phyloP scores from a whole-genome alignment of 2,113 vertebrate species.

The Muntiacus reevesi region DNA sequence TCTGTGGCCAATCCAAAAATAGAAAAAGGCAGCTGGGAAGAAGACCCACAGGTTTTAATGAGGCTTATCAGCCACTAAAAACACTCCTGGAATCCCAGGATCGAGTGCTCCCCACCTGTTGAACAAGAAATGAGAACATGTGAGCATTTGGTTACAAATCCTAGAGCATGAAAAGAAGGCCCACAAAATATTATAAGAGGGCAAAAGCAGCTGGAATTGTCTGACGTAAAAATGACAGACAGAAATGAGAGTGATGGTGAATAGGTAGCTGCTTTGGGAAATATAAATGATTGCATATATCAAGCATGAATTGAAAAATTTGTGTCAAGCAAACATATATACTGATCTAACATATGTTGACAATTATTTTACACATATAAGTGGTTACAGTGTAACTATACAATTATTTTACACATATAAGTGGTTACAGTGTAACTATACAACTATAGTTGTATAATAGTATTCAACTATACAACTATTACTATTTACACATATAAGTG shows the following conservation, averaged over 20 bases:
- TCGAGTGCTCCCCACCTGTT: conserved; percentile 80
- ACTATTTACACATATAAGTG: too few relatives aligned
- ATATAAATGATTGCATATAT: not conserved
- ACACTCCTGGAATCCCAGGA: conserved; percentile 73
- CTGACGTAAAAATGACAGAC: not conserved
- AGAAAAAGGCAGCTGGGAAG: conserved; percentile 81
- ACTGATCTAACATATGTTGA: not conserved
- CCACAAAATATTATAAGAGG: not conserved
- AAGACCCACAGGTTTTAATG: conserved; percentile 23
- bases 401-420: too few relatives aligned
- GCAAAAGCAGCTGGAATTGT: not conserved
- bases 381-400: not conserved
- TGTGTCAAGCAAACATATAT: not conserved
- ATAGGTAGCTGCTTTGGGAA: not conserved
- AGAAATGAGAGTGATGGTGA: not conserved
- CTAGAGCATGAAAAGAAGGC: conserved; percentile 15
- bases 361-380: not conserved
- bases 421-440: too few relatives aligned
- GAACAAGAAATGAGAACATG: conserved; percentile 57
- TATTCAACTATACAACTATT: too few relatives aligned
- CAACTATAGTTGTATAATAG: too few relatives aligned
- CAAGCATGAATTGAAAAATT: not conserved
- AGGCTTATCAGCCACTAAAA: conserved; percentile 60
- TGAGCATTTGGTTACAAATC: conserved; percentile 75
- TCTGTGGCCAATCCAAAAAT: conserved; percentile 79